Evolutionary conservation across 2,888 invertebrate species (phyloP).

Genomic region (Drosophila antonietae): DNA sequence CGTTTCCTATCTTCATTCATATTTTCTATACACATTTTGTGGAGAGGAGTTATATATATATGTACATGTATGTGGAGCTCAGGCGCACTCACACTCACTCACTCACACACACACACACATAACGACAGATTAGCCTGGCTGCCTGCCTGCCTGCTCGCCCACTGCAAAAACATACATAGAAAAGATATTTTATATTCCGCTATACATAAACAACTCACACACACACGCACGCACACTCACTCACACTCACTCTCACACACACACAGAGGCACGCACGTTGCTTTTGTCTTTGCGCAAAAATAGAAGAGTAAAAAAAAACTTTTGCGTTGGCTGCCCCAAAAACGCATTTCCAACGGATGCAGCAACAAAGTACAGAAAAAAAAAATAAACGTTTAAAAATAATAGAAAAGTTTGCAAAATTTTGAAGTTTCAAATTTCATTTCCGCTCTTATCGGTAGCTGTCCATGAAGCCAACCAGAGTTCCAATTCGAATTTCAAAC

Average conservation of each 20-base stretch:
- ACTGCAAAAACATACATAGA: slow-evolving; percentile 25
- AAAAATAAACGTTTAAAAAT: slow-evolving; percentile 18
- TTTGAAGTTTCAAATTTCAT: slow-evolving; percentile 63
- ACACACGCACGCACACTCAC: slow-evolving; percentile 21
- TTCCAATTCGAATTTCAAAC: slow-evolving; percentile 41
- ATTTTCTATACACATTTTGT: slow-evolving; percentile 76
- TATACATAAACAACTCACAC: slow-evolving; percentile 67
- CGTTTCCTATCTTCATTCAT: slow-evolving; percentile 71
- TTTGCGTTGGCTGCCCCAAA: slow-evolving; percentile 51
- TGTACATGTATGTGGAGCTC: slow-evolving; percentile 36
- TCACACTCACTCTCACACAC: slow-evolving; percentile 9
- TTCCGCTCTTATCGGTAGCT: slow-evolving; percentile 69
- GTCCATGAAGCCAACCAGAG: slow-evolving; percentile 40
- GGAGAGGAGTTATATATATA: slow-evolving; percentile 61
- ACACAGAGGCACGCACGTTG: slow-evolving; percentile 11
- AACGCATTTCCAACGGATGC: slow-evolving; percentile 43
- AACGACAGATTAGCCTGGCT: slow-evolving; percentile 45
- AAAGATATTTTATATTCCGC: slow-evolving; percentile 46
- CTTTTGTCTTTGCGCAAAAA: slow-evolving; percentile 31
- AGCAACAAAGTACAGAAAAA: slow-evolving; percentile 8
- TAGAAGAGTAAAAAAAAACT: slow-evolving; percentile 12
- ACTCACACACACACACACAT: slow-evolving; percentile 3
- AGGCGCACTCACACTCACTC: slow-evolving; percentile 62
- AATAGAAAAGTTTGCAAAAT: slow-evolving; percentile 55
- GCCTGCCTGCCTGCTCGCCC: slow-evolving; percentile 30